Conservation (phyloP, 2,113 vertebrate species). For the Catharus fuscescens region DNA sequence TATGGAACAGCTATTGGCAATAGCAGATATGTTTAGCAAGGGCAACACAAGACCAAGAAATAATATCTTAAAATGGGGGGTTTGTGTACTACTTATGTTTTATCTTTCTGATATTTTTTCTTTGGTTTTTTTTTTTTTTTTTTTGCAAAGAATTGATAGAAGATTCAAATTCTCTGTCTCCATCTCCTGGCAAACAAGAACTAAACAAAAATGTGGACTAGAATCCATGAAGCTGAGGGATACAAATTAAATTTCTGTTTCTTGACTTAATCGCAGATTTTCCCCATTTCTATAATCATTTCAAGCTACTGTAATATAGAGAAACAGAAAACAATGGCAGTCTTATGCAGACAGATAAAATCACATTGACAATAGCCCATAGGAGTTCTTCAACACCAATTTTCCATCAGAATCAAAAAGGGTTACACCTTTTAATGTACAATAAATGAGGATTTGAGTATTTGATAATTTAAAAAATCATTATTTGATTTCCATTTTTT, state of each 20-base stretch:
- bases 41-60: neutral
- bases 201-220: neutral
- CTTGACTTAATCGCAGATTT: neutral
- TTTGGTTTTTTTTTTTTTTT: neutral
- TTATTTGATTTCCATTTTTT: neutral
- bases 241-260: neutral
- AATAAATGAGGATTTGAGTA: neutral
- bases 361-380: neutral
- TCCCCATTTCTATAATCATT: neutral
- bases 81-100: neutral
- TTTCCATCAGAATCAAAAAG: neutral
- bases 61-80: accelerated
- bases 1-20: neutral
- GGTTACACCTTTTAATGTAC: neutral
- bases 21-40: neutral
- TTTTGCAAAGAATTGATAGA: neutral
- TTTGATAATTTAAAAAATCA: neutral
- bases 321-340: neutral
- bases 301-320: neutral
- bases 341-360: neutral
- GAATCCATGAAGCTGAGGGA: neutral
- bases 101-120: neutral
- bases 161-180: slow-evolving; percentile 50
- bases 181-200: slow-evolving; percentile 44
- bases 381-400: neutral